Evolutionary conservation across 2,888 invertebrate species (phyloP), one percentile per base, ranked within the genome.

Genomic region (Panzeria rudis): DNA sequence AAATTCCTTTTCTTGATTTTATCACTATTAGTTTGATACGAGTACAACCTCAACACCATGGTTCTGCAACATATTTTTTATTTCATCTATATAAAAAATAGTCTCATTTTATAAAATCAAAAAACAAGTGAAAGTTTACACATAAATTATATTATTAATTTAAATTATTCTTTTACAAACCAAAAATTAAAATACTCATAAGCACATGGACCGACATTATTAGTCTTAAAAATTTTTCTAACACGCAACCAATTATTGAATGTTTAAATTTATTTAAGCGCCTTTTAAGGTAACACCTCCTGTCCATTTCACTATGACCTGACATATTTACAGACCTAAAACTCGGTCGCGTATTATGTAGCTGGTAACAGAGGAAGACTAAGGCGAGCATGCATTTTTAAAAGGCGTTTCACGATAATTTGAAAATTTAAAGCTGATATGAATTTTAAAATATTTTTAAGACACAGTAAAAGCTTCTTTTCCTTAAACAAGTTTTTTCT

Each of bases 101-200:
- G 23, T 15, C 52, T 66, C 11, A n/a, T 68, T 76, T 20, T 4
- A 61, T 9, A 17, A 23, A 59, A 50, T 56, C 25, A 32, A 59
- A 23, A 62, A 38, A 52, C 47, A 77, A 89, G 90, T 90, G 90
- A 91, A 90, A 90, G 91, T 90, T 87, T 23, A 77, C n/a, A 59
- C 52, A 79, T 32, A 73, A 87, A 88, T 86, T 76, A 87, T 75
- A 64, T 76, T 85, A 83, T 86, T 77, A 84, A 86, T 86, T 86
- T 77, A 81, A 88, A 88, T 87, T 83, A 85, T 86, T 62, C 47
- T 75, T 83, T 25, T 23, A 13, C 0, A 15, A 73, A 6, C 32
- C n/a, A 80, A 72, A 86, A 86, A 86, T 83, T 83, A 84, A 78
- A 80, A 76, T 52, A 68, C 20, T 56, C 44, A 5, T 29, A 29